A percentile compares a stretch with the other conserved stretches of the same genome.
phyloP scores from a whole-genome alignment of 2,113 vertebrate species.

The Cyrtonyx montezumae region DNA sequence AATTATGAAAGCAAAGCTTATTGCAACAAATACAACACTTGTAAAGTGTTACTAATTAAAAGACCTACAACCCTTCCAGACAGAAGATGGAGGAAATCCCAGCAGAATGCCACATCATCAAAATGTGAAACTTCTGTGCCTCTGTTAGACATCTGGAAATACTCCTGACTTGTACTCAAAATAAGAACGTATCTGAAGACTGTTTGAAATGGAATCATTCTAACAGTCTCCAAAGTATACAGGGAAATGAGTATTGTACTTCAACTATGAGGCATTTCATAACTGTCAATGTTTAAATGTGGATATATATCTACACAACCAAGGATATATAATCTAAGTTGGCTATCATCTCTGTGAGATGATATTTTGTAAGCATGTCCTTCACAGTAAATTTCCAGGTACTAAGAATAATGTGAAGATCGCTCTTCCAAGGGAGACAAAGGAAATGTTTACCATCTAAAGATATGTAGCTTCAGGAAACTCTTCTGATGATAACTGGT shows the following conservation, averaged over 20 bases:
- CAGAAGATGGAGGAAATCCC: background rate
- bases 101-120: background rate
- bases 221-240: background rate
- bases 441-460: background rate
- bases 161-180: background rate
- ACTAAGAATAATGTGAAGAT: background rate
- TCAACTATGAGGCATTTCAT: accelerated
- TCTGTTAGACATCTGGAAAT: background rate
- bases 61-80: background rate
- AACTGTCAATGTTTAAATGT: background rate
- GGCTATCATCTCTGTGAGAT: accelerated
- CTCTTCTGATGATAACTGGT: background rate
- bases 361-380: accelerated
- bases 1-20: background rate
- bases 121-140: background rate
- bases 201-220: background rate
- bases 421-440: background rate
- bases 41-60: background rate
- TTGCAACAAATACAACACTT: background rate
- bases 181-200: background rate
- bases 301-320: background rate
- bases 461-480: background rate
- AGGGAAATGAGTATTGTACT: background rate
- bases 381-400: background rate
- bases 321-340: accelerated